Conservation (phyloP, 2,888 invertebrate species). For the Ecdyonurus torrentis region DNA sequence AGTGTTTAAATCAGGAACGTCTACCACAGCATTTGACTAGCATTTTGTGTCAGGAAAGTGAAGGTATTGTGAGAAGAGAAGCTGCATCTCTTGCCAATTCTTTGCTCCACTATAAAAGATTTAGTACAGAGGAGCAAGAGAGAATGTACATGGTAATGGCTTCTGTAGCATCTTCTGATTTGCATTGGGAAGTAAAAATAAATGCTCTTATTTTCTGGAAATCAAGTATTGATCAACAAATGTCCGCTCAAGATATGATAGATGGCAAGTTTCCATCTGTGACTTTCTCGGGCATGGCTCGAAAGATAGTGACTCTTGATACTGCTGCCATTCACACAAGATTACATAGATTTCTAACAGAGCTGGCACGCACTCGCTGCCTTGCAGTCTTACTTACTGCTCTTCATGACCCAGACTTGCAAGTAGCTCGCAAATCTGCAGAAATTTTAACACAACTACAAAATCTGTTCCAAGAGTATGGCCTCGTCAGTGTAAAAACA, state of each 20-base stretch:
- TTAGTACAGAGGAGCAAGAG: conserved; percentile 4
- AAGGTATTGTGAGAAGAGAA: conserved; percentile 61
- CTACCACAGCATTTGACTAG: conserved; percentile 30
- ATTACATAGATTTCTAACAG: conserved; percentile 44
- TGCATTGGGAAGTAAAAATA: conserved; percentile 70
- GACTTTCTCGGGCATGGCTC: conserved; percentile 59
- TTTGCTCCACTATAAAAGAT: conserved; percentile 25
- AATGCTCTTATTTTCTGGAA: conserved; percentile 56
- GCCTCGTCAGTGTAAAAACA: not conserved
- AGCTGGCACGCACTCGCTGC: conserved; percentile 49
- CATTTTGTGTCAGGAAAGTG: conserved; percentile 46
- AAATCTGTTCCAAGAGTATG: not conserved
- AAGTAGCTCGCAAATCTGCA: conserved; percentile 1
- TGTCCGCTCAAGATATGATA: conserved; percentile 66
- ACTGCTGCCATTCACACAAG: conserved; percentile 45
- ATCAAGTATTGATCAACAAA: conserved; percentile 41
- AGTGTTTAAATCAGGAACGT: conserved; percentile 24
- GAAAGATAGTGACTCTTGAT: conserved; percentile 58
- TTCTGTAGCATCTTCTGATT: conserved; percentile 44
- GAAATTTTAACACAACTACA: not conserved
- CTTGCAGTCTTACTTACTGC: conserved; percentile 21
- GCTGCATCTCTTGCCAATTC: conserved; percentile 29
- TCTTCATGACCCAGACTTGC: conserved; percentile 10
- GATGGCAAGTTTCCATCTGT: conserved; percentile 62
- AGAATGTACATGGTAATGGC: conserved; percentile 45